Percentiles rank a stretch among this genome's conserved stretches.
Evolutionary conservation across 2,797 vertebrate species (phyloP).

Genomic region (Limosa lapponica): DNA sequence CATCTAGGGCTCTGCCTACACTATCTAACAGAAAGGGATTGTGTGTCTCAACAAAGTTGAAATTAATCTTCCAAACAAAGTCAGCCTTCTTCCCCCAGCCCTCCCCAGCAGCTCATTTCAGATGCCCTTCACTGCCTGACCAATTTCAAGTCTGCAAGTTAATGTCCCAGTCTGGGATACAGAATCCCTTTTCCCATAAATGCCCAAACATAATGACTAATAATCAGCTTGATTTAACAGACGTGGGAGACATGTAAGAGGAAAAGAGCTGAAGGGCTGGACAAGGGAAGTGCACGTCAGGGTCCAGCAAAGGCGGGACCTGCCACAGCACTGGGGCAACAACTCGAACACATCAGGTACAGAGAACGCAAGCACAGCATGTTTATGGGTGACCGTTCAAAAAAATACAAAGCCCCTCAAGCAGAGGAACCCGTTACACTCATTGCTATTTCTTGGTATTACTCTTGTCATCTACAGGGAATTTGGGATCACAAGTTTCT

Average conservation of each 20-base stretch:
- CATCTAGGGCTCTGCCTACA: slow-evolving; percentile 70
- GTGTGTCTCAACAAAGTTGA: slow-evolving; percentile 74
- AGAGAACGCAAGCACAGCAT: not conserved
- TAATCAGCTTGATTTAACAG: slow-evolving; percentile 12
- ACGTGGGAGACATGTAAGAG: not conserved
- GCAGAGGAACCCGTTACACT: not conserved
- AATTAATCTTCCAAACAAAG: slow-evolving; percentile 77
- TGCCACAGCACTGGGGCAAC: not conserved
- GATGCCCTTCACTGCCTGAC: not conserved
- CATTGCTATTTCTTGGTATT: not conserved
- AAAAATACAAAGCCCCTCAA: not conserved
- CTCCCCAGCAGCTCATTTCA: not conserved
- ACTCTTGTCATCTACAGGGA: not conserved
- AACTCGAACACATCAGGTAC: not conserved
- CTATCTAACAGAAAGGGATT: slow-evolving; percentile 77
- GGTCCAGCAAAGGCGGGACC: not conserved
- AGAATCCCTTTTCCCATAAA: not conserved
- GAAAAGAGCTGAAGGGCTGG: slow-evolving; percentile 13
- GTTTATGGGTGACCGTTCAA: not conserved
- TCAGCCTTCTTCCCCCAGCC: slow-evolving; percentile 69
- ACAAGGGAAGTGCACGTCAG: not conserved
- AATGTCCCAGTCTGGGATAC: not conserved
- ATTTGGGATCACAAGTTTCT: not conserved
- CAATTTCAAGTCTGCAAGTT: slow-evolving; percentile 2
- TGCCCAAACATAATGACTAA: not conserved